Percentiles rank a stretch among this genome's conserved stretches.
Evolutionary conservation across 2,113 vertebrate genomes (phyloP).

Genomic region (Acanthochromis polyacanthus): DNA sequence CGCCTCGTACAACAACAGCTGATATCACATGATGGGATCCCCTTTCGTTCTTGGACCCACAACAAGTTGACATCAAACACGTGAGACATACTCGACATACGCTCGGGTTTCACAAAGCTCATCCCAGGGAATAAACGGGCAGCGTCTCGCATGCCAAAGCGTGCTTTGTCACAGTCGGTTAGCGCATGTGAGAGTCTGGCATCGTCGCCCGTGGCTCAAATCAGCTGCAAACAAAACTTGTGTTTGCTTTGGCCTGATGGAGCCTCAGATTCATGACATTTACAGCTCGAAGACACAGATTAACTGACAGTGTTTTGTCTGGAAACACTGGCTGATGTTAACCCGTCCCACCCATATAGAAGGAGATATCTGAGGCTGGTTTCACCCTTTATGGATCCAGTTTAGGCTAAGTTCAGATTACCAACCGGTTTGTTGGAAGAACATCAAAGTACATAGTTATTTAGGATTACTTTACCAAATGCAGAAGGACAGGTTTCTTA

Average conservation of each 20-base stretch:
- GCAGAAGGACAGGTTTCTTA: no score
- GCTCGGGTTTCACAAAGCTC: slow-evolving; percentile 49
- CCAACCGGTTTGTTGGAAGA: no score
- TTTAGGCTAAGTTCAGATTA: no score
- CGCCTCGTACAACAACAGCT: slow-evolving; percentile 35
- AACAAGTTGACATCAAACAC: slow-evolving; percentile 62
- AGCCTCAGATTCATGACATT: slow-evolving; percentile 2
- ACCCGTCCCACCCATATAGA: not conserved
- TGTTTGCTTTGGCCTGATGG: slow-evolving; percentile 17
- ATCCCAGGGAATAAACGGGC: slow-evolving; percentile 21
- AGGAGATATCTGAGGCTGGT: not conserved
- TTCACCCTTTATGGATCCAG: no score
- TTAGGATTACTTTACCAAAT: no score
- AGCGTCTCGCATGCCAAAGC: slow-evolving; percentile 24
- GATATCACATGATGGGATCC: slow-evolving; percentile 49
- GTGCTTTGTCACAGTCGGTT: slow-evolving; percentile 41
- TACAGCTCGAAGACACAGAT: not conserved
- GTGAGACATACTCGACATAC: slow-evolving; percentile 25
- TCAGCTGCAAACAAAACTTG: not conserved
- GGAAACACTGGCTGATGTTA: not conserved
- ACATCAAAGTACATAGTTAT: no score
- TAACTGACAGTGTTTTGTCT: not conserved
- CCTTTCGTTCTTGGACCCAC: slow-evolving; percentile 47
- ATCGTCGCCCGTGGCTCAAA: not conserved
- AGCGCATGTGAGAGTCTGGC: not conserved